Conservation (phyloP, 2,797 vertebrate genomes). For the Alosa sapidissima region DNA sequence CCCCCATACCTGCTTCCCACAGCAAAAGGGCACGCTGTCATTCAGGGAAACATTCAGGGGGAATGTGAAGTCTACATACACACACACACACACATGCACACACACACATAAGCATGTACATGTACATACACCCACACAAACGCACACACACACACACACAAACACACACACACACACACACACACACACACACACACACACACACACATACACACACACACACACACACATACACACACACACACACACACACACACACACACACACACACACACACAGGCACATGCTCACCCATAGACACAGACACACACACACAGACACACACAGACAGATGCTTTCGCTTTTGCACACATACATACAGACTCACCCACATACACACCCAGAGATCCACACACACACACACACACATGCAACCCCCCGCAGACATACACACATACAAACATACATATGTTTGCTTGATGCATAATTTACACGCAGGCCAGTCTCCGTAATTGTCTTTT, state of each 20-base stretch:
- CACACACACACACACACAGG: neutral
- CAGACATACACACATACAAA: neutral
- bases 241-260: neutral
- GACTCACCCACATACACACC: neutral
- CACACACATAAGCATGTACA: neutral
- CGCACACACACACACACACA: neutral
- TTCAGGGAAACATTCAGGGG: neutral
- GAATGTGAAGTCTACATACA: neutral
- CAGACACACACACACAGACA: neutral
- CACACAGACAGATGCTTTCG: neutral
- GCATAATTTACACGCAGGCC: slow-evolving; percentile 23
- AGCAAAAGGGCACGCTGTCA: slow-evolving; percentile 20
- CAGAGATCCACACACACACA: neutral
- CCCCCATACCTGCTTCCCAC: neutral
- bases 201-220: neutral
- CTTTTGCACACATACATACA: neutral
- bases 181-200: neutral
- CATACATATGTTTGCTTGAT: slow-evolving; percentile 16
- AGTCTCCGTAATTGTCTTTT: slow-evolving; percentile 17
- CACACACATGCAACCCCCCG: neutral
- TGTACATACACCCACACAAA: neutral
- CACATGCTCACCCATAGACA: neutral
- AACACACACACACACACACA: neutral
- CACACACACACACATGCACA: neutral
- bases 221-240: neutral